These are phyloP conservation scores for Petroica traversi DNA, from an alignment of 2,113 vertebrate genomes.

Conservation along the genomic window DNA sequence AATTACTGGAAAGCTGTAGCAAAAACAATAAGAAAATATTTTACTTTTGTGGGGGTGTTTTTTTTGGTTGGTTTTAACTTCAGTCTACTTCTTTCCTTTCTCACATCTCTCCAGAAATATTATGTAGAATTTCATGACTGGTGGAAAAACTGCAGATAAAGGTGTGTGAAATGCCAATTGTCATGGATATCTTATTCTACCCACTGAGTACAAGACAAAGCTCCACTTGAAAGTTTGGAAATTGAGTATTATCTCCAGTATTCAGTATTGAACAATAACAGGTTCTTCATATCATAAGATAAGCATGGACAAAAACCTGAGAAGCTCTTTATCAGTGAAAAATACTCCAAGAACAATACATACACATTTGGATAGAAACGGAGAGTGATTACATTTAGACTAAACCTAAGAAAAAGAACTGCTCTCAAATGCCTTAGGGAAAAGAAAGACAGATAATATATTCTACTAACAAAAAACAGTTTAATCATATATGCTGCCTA, in stretches of 20 bases:
- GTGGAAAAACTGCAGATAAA: background rate
- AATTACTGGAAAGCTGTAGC: background rate
- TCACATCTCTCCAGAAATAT: background rate
- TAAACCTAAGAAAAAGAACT: background rate
- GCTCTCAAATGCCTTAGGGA: background rate
- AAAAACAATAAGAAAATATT: background rate
- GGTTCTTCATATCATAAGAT: slow-evolving; percentile 41
- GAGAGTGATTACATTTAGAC: slow-evolving; percentile 2
- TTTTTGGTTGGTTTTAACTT: background rate
- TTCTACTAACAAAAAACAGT: background rate
- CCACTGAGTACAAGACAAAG: slow-evolving; percentile 8
- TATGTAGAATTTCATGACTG: background rate
- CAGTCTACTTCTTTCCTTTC: background rate
- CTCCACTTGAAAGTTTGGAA: slow-evolving; percentile 24
- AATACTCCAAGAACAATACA: slow-evolving; percentile 29
- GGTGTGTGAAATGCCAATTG: background rate
- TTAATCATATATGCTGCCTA: slow-evolving; percentile 13
- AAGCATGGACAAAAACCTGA: background rate
- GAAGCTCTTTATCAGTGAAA: slow-evolving; percentile 29
- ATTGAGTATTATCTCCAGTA: background rate
- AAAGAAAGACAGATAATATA: background rate
- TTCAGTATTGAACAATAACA: slow-evolving; percentile 27
- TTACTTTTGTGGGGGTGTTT: background rate
- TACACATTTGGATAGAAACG: background rate
- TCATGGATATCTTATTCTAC: background rate